Base-by-base conservation (phyloP, 2,888 invertebrate species). In the Archips xylosteana region DNA sequence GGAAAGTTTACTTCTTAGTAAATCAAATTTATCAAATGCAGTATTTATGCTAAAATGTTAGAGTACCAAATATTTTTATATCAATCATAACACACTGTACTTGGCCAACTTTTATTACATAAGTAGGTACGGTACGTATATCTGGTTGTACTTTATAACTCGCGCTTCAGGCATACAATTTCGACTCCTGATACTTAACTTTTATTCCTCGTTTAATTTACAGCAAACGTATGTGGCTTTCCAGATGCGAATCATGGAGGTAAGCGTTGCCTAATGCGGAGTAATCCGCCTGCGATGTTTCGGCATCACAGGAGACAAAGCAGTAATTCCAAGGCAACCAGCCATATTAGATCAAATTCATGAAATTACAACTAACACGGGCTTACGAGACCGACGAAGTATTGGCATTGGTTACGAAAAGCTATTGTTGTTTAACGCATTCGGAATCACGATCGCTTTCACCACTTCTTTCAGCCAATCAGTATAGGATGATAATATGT, bases 311-410 rank as follows among this genome's bases (percentile, higher is more conserved):
- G n/a, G 42, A 73, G 57, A 73, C 72, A 63, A 72, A 54, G 68
- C 72, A 47, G 57, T 72, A 72, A 72, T 72, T 72, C 72, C 67
- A 54, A 66, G 34, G 62, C 72, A 62, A 62, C 72, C 72, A 72
- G 62, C 67, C 67, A 71, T 62, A 62, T 54, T 57, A 57, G 67
- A 72, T 72, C 62, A 72, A 68, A 73, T 59, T 68, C 68, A 73
- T 73, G 68, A 73, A 73, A 68, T 73, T 68, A 73, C 68, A 67
- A 67, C 54, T 72, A 62, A 67, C 67, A 72, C 34, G 32, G 67
- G 54, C 45, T 54, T 45, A 54, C n/a, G 8, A 34, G 34, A 13
- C 15, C 13, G 45, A 34, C 45, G 54, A 61, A 13, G 63, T 57
- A 70, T 64, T 10, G 47, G 47, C 70, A 36, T 64, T 70, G 70